Evolutionary conservation across 2,888 invertebrate species (phyloP).

Genomic region (Hypsopygia costalis): DNA sequence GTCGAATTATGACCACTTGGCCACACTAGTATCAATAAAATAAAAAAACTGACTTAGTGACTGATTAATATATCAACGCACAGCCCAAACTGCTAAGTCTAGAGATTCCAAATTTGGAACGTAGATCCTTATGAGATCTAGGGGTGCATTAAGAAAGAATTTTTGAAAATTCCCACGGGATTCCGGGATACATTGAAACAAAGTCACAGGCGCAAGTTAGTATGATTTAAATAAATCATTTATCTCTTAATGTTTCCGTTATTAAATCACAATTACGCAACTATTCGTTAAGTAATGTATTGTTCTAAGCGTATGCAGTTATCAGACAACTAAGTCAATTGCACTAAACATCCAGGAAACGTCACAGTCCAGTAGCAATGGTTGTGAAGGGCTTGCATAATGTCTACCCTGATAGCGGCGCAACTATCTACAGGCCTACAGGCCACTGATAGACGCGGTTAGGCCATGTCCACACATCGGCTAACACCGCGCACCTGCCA

Average conservation of each 20-base stretch:
- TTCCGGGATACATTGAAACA: too few relatives aligned
- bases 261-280: constrained; percentile 5
- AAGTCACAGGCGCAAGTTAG: too few relatives aligned
- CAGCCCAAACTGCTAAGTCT: too few relatives aligned
- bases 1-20: too few relatives aligned
- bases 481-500: constrained; percentile 53
- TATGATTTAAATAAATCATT: too few relatives aligned
- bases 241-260: not conserved
- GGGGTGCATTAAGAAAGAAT: too few relatives aligned
- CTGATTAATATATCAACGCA: too few relatives aligned
- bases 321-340: constrained; percentile 38
- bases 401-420: constrained; percentile 27
- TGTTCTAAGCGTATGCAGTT: constrained; percentile 3
- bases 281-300: constrained; percentile 1
- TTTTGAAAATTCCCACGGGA: too few relatives aligned
- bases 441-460: constrained; percentile 38
- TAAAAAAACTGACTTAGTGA: too few relatives aligned
- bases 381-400: constrained; percentile 45
- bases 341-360: constrained; percentile 57
- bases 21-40: too few relatives aligned
- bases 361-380: constrained; percentile 29
- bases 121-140: too few relatives aligned
- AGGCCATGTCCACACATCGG: constrained; percentile 49
- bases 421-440: constrained; percentile 15
- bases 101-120: too few relatives aligned